phyloP scores from a whole-genome alignment of 1,140 invertebrate species.

The Eriocheir sinensis region DNA sequence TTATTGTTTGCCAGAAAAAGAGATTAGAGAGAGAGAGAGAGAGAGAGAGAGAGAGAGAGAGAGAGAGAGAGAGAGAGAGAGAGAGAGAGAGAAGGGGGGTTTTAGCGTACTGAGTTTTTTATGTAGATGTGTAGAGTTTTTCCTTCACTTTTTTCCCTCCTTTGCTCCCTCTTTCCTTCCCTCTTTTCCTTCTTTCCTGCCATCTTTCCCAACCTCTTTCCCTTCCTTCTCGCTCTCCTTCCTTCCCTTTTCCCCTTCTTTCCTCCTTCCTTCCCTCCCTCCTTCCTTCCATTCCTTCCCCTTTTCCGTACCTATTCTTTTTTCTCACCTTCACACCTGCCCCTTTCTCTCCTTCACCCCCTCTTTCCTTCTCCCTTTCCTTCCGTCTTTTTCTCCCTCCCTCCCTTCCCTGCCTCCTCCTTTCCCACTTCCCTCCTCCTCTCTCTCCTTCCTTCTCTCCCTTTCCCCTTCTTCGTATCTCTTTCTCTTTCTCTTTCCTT shows the following conservation, averaged over 20 bases:
- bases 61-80: background rate
- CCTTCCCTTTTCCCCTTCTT: background rate
- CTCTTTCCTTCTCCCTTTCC: too few species aligned
- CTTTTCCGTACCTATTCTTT: too few species aligned
- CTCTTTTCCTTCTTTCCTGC: background rate
- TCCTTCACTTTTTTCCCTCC: background rate
- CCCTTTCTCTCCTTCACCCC: too few species aligned
- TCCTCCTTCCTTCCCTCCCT: background rate
- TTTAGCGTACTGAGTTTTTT: background rate
- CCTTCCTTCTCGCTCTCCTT: background rate
- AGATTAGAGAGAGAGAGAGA: background rate
- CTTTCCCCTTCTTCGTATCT: too few species aligned
- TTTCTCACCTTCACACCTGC: too few species aligned
- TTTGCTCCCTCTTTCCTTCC: background rate
- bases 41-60: conserved; percentile 27
- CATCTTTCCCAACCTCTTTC: background rate
- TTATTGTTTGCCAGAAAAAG: background rate
- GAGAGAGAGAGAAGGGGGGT: conserved; percentile 15
- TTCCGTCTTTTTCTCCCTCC: background rate
- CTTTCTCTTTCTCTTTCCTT: too few species aligned
- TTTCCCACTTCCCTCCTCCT: background rate
- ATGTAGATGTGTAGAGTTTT: background rate
- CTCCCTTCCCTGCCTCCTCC: background rate
- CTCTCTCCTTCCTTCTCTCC: background rate
- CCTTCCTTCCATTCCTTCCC: background rate